Conservation (phyloP, 2,888 invertebrate genomes). For the Leistus spinibarbis region DNA sequence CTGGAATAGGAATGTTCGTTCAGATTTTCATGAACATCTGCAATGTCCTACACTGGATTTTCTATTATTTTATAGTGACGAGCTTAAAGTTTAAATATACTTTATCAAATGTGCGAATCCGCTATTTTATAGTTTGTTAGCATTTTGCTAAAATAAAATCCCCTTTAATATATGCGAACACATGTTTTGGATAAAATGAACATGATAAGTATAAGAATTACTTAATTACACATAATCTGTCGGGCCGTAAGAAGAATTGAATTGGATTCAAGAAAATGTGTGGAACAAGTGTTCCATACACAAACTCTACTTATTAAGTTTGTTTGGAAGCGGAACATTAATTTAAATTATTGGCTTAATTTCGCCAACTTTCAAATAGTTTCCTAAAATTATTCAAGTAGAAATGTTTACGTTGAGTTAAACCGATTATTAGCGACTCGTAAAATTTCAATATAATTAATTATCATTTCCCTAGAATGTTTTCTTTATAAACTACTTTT, state of each 20-base stretch:
- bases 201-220: background rate
- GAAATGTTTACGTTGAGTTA: background rate
- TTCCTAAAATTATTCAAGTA: background rate
- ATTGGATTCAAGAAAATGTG: background rate
- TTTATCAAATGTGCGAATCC: no score
- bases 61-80: no score
- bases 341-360: slow-evolving; percentile 10
- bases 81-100: no score
- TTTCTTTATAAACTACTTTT: no score
- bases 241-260: background rate
- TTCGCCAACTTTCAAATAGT: slow-evolving; percentile 15
- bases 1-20: background rate
- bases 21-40: no score
- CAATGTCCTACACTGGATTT: no score
- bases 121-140: no score
- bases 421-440: background rate
- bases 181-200: no score
- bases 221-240: background rate
- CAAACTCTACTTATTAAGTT: slow-evolving; percentile 3
- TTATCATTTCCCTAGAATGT: no score
- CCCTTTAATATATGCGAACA: no score
- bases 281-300: slow-evolving; percentile 1
- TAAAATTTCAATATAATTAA: background rate
- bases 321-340: slow-evolving; percentile 21
- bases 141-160: no score